phyloP scores from a whole-genome alignment of 1,140 invertebrate genomes.

The Anastrepha obliqua region DNA sequence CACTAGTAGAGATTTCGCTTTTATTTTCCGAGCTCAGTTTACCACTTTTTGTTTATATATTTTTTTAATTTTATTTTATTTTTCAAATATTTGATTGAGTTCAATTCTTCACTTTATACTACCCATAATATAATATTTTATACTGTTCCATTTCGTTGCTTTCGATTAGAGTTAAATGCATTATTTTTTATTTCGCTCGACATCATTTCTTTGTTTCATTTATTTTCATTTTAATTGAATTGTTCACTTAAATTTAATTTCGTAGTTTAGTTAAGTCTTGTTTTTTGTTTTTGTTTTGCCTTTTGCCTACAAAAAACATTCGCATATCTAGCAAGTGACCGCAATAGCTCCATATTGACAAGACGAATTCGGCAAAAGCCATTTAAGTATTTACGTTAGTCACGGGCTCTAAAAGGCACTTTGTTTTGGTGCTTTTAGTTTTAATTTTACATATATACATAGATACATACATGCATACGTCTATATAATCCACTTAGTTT shows the following conservation, averaged over 20 bases:
- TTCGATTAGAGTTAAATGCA: too few species aligned
- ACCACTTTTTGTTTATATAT: too few species aligned
- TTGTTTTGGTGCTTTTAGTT: background rate
- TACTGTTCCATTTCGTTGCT: background rate
- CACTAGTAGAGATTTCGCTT: too few species aligned
- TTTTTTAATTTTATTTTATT: too few species aligned
- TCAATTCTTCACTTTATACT: too few species aligned
- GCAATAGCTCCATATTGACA: background rate
- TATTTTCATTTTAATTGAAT: too few species aligned
- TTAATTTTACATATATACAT: background rate
- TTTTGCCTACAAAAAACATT: background rate
- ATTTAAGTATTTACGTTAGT: constrained; percentile 16
- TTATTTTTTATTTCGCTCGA: too few species aligned
- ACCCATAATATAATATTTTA: too few species aligned
- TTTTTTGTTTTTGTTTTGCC: background rate
- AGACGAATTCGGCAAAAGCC: background rate
- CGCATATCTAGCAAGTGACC: background rate
- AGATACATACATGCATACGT: background rate
- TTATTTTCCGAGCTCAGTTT: too few species aligned
- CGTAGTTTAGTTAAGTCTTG: background rate
- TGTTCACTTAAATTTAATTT: too few species aligned
- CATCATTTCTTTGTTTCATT: too few species aligned
- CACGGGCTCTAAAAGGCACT: background rate
- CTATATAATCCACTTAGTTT: background rate
- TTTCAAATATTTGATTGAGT: too few species aligned